phyloP scores from a whole-genome alignment of 2,888 invertebrate genomes.

The Didymodactylos carnosus region DNA sequence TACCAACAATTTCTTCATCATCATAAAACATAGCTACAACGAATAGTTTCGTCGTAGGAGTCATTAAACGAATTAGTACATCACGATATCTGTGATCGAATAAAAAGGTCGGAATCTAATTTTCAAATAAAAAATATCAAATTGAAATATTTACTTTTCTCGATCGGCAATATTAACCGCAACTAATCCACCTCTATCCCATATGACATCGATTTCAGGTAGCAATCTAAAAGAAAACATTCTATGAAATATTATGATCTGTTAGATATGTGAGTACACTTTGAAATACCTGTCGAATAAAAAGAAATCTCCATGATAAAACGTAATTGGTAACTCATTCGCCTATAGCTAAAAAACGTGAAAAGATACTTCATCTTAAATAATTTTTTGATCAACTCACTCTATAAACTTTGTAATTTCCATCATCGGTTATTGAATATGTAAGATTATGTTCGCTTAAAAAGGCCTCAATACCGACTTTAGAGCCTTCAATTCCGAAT shows the following conservation, averaged over 20 bases:
- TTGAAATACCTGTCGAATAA: not conserved
- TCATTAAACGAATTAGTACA: not conserved
- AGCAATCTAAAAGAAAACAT: too few relatives aligned
- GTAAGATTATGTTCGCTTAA: not conserved
- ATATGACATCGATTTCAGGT: not conserved
- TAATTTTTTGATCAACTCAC: too few relatives aligned
- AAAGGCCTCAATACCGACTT: not conserved
- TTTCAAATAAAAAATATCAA: not conserved
- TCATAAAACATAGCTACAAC: not conserved
- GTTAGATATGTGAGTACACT: too few relatives aligned
- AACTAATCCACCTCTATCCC: not conserved
- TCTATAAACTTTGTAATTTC: not conserved
- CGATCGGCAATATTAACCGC: not conserved
- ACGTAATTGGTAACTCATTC: not conserved
- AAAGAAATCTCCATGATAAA: not conserved
- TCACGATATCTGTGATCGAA: not conserved
- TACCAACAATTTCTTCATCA: not conserved
- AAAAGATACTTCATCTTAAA: not conserved
- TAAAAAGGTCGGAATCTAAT: too few relatives aligned
- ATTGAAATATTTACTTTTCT: not conserved
- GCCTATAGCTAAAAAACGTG: not conserved
- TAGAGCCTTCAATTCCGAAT: not conserved
- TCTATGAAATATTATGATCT: too few relatives aligned
- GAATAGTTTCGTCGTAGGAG: not conserved
- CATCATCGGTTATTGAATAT: not conserved